A percentile compares a stretch with the other conserved stretches of the same genome.
These are phyloP conservation scores for Conus betulinus DNA, from an alignment of 1,140 invertebrate genomes.

Conservation along the genomic window DNA sequence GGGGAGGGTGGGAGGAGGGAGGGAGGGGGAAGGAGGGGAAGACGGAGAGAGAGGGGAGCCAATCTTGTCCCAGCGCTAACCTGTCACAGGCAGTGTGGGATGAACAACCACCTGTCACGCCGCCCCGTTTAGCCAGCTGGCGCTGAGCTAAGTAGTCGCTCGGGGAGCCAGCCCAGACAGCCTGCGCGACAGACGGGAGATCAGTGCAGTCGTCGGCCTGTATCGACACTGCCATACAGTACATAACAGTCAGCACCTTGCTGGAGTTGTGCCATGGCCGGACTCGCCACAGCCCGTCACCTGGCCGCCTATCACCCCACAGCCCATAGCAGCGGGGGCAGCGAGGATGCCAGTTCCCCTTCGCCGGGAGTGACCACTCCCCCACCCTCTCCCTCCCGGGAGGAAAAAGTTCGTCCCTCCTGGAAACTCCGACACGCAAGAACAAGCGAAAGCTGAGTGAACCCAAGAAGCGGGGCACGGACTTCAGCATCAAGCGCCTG, in stretches of 20 bases:
- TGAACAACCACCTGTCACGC: constrained; percentile 32
- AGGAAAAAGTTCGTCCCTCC: constrained; percentile 40
- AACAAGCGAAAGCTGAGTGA: constrained; percentile 85
- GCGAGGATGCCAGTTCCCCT: constrained; percentile 40
- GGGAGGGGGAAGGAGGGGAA: background rate
- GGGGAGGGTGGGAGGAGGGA: background rate
- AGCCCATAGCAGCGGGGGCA: constrained; percentile 44
- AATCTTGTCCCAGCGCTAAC: constrained; percentile 11
- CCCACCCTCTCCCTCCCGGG: constrained; percentile 43
- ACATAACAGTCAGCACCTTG: background rate
- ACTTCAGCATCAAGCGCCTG: constrained; percentile 70
- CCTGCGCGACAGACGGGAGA: background rate
- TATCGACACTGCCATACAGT: constrained; percentile 6
- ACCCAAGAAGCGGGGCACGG: constrained; percentile 78
- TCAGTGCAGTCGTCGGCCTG: constrained; percentile 10
- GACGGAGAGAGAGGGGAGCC: background rate
- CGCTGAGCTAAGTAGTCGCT: background rate
- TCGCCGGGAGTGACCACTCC: constrained; percentile 43
- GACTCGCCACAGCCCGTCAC: background rate
- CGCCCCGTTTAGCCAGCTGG: constrained; percentile 22
- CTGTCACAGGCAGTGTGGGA: constrained; percentile 9
- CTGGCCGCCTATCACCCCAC: constrained; percentile 47
- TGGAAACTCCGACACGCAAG: constrained; percentile 65
- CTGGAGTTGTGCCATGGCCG: constrained; percentile 18
- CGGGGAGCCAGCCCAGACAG: constrained; percentile 6